Conservation (phyloP, 2,797 vertebrate species). For the Stomatorhinus walkeri region DNA sequence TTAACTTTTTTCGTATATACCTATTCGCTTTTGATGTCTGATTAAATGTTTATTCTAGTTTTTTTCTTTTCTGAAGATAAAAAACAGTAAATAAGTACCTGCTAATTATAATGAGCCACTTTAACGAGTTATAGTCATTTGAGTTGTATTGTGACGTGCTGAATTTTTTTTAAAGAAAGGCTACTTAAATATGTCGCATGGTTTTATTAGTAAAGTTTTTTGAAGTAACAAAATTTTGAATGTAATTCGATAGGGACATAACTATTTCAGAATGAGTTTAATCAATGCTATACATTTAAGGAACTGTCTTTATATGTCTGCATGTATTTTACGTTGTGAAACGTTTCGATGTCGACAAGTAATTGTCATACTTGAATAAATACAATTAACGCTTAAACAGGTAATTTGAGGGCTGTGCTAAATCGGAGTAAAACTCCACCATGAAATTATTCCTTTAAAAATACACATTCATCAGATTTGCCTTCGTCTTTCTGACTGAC, state of each 20-base stretch:
- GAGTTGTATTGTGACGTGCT: background rate
- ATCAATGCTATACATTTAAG: background rate
- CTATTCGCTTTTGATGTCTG: background rate
- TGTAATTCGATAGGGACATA: background rate
- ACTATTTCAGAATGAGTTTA: background rate
- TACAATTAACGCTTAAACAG: slow-evolving; percentile 13
- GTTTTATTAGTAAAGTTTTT: background rate
- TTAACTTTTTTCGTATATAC: background rate
- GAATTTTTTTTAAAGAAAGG: background rate
- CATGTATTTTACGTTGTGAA: background rate
- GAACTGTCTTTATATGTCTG: background rate
- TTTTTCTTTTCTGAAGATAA: background rate
- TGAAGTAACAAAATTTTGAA: background rate
- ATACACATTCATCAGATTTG: slow-evolving; percentile 38
- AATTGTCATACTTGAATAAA: slow-evolving; percentile 11
- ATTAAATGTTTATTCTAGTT: background rate
- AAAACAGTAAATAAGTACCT: background rate
- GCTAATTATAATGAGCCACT: background rate
- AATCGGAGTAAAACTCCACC: slow-evolving; percentile 52
- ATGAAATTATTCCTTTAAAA: slow-evolving; percentile 54
- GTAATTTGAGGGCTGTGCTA: slow-evolving; percentile 3
- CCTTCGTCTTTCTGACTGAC: slow-evolving; percentile 30
- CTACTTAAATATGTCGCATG: background rate
- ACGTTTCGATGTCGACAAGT: background rate
- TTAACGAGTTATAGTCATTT: background rate